Percentiles rank a stretch among this genome's conserved stretches.
Evolutionary conservation across 2,888 invertebrate genomes (phyloP).

Genomic region (Drosophila tanythrix): DNA sequence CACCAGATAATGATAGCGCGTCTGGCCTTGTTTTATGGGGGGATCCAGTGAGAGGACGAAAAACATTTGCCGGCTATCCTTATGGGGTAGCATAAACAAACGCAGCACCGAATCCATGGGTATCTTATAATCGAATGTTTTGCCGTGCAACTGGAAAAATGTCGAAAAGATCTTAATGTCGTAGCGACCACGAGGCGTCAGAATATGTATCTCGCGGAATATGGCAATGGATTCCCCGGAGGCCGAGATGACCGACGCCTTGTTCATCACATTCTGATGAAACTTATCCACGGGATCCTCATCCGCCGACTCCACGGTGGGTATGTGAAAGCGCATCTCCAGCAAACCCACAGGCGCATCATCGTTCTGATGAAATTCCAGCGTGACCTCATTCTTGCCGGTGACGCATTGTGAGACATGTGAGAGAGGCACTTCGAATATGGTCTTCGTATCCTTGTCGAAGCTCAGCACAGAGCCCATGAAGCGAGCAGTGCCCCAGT

Average conservation of each 20-base stretch:
- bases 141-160: slow-evolving; percentile 97
- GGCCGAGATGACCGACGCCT: slow-evolving; percentile 98
- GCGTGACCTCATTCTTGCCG: slow-evolving; percentile 98
- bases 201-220: slow-evolving; percentile 98
- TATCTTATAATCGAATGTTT: slow-evolving; percentile 99
- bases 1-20: slow-evolving; percentile 98
- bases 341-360: slow-evolving; percentile 98
- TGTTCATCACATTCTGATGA: slow-evolving; percentile 97
- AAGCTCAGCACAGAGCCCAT: slow-evolving; percentile 94
- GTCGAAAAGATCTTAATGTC: slow-evolving; percentile 96
- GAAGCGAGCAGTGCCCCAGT: slow-evolving; percentile 99
- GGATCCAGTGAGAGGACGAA: slow-evolving; percentile 99
- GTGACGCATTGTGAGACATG: slow-evolving; percentile 98
- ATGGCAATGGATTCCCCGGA: slow-evolving; percentile 99
- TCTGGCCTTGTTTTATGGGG: slow-evolving; percentile 99
- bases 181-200: slow-evolving; percentile 97
- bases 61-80: slow-evolving; percentile 98
- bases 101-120: slow-evolving; percentile 98
- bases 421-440: slow-evolving; percentile 97
- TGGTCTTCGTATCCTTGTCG: slow-evolving; percentile 92
- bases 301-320: slow-evolving; percentile 94
- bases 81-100: slow-evolving; percentile 97
- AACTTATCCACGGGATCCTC: slow-evolving; percentile 98
- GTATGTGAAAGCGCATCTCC: slow-evolving; percentile 99
- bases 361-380: slow-evolving; percentile 99